Base-by-base conservation (phyloP, 2,888 invertebrate genomes). In the Megaustenia siamemsis region DNA sequence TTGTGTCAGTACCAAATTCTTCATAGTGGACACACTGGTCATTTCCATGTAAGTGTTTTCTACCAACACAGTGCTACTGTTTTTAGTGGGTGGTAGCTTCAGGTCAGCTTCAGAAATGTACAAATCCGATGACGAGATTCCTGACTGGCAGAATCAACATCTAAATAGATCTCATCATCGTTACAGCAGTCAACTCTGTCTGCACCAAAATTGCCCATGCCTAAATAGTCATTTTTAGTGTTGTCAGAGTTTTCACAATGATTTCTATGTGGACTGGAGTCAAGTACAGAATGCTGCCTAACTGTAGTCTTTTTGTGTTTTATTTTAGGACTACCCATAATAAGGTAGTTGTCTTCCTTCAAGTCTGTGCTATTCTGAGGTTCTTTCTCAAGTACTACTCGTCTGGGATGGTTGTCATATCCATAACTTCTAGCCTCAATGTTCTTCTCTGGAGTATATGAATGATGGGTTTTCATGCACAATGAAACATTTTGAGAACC, bases 1-100 rank as follows among this genome's bases (percentile, higher is more conserved):
- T 80, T 89, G 89, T 28, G 90, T 89, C n/a, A 88, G 56, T 32
- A 87, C 86, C 38, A 68, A 86, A 78, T 87, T 89, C n/a, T 89
- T 88, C 71, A 86, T 89, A n/a, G 84, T 84, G 35, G 90, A 60
- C 28, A 87, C 80, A 73, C 86, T 87, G 24, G 90, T 86, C 92
- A 92, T 92, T 21, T 91, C 88, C 89, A 92, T 90, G 86, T 92
- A 92, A 80, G 91, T 91, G 83, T 90, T 89, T 80, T 92, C 92
- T 71, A 89, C 83, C 28, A 76, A 56, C 24, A 53, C 0, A 15
- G 24, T 40, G 1, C 88, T 88, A 15, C 84, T 87, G 3, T 79
- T 73, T 38, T 85, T 8, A 10, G 53, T 86, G 49, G 45, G 49
- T 24, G 86, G 56, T 24, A 86, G 71, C 28, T 79, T 69, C 87